Percentiles rank a stretch among this genome's conserved stretches.
Evolutionary conservation across 2,113 vertebrate species (phyloP).

Genomic region (Pomatorhinus ruficollis): DNA sequence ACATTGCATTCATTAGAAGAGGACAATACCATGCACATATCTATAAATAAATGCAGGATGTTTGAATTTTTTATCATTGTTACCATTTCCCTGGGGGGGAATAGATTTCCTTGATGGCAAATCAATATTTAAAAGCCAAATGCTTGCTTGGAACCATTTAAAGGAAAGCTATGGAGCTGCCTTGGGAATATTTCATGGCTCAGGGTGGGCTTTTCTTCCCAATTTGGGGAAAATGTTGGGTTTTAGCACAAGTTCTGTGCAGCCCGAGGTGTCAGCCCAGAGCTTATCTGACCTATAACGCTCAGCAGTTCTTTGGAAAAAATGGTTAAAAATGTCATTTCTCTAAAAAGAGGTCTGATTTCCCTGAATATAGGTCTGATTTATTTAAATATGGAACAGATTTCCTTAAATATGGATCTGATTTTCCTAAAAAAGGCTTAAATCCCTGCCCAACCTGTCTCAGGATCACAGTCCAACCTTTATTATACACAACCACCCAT

Average conservation of each 20-base stretch:
- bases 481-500: rapidly evolving
- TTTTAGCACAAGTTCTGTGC: neutral
- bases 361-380: neutral
- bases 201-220: neutral
- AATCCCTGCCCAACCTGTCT: neutral
- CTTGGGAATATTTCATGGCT: neutral
- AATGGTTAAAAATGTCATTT: neutral
- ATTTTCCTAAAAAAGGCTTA: neutral
- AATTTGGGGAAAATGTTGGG: neutral
- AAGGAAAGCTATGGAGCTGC: neutral
- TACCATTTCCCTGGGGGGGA: neutral
- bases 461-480: neutral
- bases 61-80: neutral
- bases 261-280: neutral
- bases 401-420: neutral
- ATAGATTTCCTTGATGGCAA: neutral
- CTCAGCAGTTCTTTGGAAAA: neutral
- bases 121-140: neutral
- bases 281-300: neutral
- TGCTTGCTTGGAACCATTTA: neutral
- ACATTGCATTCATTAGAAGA: neutral
- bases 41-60: neutral
- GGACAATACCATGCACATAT: neutral
- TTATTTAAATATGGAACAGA: neutral
- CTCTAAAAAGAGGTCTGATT: neutral